A percentile compares a stretch with the other conserved stretches of the same genome.
Evolutionary conservation across 1,140 invertebrate genomes (phyloP).

Genomic region (Drosophila truncata): DNA sequence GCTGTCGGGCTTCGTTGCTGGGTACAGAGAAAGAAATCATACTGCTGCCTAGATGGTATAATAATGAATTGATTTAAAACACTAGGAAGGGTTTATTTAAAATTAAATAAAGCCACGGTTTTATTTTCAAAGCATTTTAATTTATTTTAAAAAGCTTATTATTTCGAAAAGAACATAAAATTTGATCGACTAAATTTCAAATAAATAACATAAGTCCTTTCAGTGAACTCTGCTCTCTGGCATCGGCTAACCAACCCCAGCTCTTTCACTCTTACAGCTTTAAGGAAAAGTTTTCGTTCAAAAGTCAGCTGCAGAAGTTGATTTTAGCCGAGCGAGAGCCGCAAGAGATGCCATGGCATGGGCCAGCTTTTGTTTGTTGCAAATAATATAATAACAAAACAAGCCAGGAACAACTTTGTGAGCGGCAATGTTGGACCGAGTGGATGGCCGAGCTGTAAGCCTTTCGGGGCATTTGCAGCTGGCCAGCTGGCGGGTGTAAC

Average conservation of each 20-base stretch:
- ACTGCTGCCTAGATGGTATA: neutral
- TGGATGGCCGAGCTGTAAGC: neutral
- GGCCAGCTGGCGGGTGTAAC: neutral
- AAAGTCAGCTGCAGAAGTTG: slow-evolving; percentile 81
- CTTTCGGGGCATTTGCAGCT: slow-evolving; percentile 2
- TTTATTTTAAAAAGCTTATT: neutral
- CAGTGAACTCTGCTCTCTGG: neutral
- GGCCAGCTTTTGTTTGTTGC: slow-evolving; percentile 69
- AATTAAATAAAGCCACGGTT: neutral
- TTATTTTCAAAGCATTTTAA: neutral
- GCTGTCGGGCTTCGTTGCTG: slow-evolving; percentile 4
- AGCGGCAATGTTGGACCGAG: neutral
- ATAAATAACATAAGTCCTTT: neutral
- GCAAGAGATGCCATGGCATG: slow-evolving; percentile 15
- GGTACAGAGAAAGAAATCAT: neutral
- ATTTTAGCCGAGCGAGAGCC: slow-evolving; percentile 58
- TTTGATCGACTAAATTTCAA: neutral
- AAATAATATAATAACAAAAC: slow-evolving; percentile 74
- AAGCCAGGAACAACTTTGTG: slow-evolving; percentile 8
- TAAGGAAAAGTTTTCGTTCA: slow-evolving; percentile 73
- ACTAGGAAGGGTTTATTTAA: too few relatives aligned
- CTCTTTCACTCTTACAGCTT: slow-evolving; percentile 53
- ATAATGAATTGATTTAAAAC: neutral
- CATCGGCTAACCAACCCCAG: slow-evolving; percentile 21
- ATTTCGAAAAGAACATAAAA: too few relatives aligned